A percentile compares a stretch with the other conserved stretches of the same genome.
phyloP scores from a whole-genome alignment of 2,888 invertebrate genomes.

The Mythimna albipuncta region DNA sequence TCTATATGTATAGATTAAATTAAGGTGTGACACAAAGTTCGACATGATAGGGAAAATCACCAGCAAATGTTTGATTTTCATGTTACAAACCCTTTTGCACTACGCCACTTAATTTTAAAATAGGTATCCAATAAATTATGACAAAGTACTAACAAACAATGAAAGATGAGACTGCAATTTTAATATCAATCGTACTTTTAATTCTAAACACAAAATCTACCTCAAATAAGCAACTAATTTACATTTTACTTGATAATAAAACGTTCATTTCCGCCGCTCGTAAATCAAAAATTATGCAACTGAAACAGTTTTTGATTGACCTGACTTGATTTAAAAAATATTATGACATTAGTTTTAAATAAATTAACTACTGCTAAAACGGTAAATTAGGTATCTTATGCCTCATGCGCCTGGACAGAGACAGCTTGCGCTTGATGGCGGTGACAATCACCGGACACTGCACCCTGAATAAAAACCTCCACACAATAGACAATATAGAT shows the following conservation, averaged over 20 bases:
- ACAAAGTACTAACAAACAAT: background rate
- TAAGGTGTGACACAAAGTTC: background rate
- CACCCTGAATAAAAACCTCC: no score
- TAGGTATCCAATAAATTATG: background rate
- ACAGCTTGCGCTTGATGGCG: no score
- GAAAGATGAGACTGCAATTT: background rate
- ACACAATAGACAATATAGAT: no score
- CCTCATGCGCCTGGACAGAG: no score
- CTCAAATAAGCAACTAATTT: background rate
- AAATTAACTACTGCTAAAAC: background rate
- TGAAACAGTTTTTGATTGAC: background rate
- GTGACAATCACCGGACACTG: no score
- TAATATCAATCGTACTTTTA: background rate
- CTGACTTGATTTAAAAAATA: background rate
- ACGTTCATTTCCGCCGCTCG: background rate
- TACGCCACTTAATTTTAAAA: background rate
- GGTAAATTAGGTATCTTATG: background rate
- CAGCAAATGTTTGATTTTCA: background rate
- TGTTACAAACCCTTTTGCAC: background rate
- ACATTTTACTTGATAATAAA: background rate
- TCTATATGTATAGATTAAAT: background rate
- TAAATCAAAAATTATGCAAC: constrained; percentile 12
- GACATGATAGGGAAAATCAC: background rate
- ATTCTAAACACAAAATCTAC: background rate
- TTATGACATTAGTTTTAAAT: background rate